Conservation (phyloP, 2,797 vertebrate species). For the Perodicticus potto region DNA sequence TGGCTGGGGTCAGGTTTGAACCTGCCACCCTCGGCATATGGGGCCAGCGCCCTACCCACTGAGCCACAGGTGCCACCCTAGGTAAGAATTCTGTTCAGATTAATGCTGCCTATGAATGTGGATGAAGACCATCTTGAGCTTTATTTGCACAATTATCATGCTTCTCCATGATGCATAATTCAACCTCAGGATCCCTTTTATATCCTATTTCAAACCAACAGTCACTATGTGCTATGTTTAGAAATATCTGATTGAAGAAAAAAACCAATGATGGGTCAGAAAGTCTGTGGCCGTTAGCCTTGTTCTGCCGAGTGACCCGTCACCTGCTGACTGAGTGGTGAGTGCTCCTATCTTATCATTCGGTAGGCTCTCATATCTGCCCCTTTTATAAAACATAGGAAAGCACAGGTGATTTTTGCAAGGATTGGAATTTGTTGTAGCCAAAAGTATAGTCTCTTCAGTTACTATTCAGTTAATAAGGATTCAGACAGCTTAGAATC, state of each 20-base stretch:
- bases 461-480: not conserved
- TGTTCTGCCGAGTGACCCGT: not conserved
- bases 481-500: not conserved
- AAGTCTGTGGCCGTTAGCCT: not conserved
- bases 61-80: no score
- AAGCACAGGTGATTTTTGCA: not conserved
- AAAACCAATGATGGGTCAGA: not conserved
- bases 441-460: not conserved
- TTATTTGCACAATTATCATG: slow-evolving; percentile 23
- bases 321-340: no score
- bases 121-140: not conserved
- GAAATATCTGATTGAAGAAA: not conserved
- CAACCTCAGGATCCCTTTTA: not conserved
- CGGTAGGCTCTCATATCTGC: not conserved
- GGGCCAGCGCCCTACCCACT: no score
- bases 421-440: not conserved
- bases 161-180: not conserved
- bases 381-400: not conserved
- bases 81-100: not conserved
- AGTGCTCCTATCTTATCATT: not conserved
- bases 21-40: no score
- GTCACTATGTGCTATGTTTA: not conserved
- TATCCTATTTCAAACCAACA: not conserved
- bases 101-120: not conserved
- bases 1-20: no score